Conservation (phyloP, 1,140 invertebrate genomes). For the Aphidius gifuensis region DNA sequence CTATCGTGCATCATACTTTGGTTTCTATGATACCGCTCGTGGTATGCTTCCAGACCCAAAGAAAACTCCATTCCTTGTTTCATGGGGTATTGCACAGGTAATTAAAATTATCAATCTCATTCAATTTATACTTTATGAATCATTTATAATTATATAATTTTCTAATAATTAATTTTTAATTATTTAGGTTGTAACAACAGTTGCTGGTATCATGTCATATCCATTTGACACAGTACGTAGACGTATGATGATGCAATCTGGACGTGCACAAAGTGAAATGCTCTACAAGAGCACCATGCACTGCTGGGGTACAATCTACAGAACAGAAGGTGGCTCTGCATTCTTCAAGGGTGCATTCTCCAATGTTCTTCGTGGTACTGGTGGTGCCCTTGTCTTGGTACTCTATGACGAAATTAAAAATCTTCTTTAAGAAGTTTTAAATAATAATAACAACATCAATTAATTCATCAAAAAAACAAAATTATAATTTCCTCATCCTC, state of each 20-base stretch:
- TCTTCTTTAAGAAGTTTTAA: conserved; percentile 52
- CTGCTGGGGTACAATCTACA: conserved; percentile 70
- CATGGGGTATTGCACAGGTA: conserved; percentile 81
- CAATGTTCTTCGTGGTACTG: conserved; percentile 75
- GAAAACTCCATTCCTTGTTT: conserved; percentile 69
- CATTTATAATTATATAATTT: neutral
- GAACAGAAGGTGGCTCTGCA: conserved; percentile 63
- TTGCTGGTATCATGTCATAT: conserved; percentile 79
- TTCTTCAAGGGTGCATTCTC: conserved; percentile 84
- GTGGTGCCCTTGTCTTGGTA: conserved; percentile 75
- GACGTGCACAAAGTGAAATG: conserved; percentile 64
- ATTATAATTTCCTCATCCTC: neutral
- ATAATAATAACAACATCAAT: conserved; percentile 13
- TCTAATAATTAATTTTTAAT: conserved; percentile 50
- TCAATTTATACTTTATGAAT: neutral
- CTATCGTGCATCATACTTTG: conserved; percentile 89
- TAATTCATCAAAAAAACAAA: conserved; percentile 8
- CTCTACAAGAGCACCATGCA: conserved; percentile 72
- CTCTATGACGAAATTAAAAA: conserved; percentile 76
- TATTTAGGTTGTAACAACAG: conserved; percentile 63
- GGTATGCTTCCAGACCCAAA: conserved; percentile 81
- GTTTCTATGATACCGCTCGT: conserved; percentile 89
- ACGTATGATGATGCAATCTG: conserved; percentile 89
- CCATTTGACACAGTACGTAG: conserved; percentile 87
- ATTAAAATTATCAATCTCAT: conserved; percentile 20